Base-by-base conservation (phyloP, 2,113 vertebrate species). In the Albula glossodonta region DNA sequence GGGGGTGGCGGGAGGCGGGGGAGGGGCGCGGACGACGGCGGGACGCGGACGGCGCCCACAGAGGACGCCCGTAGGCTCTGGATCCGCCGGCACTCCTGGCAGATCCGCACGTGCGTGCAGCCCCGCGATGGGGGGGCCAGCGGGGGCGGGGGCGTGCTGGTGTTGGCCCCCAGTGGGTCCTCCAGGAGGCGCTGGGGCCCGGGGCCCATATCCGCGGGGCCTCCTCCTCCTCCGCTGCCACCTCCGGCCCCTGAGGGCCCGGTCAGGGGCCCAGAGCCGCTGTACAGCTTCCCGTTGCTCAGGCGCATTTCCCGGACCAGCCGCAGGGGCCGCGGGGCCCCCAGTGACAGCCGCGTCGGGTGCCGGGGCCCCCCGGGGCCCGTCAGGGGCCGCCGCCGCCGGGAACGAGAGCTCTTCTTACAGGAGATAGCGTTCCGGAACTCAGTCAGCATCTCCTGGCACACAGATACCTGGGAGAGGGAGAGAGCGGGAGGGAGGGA, bases 371-470 rank as follows among this genome's bases (percentile, higher is more conserved):
- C 92, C 2, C 92, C 92, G 15, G 89, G 92, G 92, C 90, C 92
- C 84, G 82, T 93, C 81, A 88, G 92, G 12, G 96, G 95, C 0
- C 96, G 95, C 0, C 96, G 96, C 0, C 96, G 94, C 3, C 97
- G 95, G 4, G 96, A 94, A 8, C 96, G 95, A 2, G 96, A 97
- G 15, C 94, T 96, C 93, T 97, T 97, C 93, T 96, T 97, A 88
- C 97, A 98, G 11, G 97, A 97, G 63, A 97, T 96, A 0, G 96
- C 97, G 41, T 97, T 97, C 12, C 96, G 93, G 63, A 98, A 96
- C 90, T 98, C 97, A 0, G 95, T 96, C 87, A 98, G 86, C 97
- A 98, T 98, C 94, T 98, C 97, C 92, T 97, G 97, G 91, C 97
- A 97, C 41, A 98, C 96, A 0, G 97, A 98, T 31, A 97, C 96